Base-by-base conservation (phyloP, 2,797 vertebrate species). In the Moxostoma hubbsi region DNA sequence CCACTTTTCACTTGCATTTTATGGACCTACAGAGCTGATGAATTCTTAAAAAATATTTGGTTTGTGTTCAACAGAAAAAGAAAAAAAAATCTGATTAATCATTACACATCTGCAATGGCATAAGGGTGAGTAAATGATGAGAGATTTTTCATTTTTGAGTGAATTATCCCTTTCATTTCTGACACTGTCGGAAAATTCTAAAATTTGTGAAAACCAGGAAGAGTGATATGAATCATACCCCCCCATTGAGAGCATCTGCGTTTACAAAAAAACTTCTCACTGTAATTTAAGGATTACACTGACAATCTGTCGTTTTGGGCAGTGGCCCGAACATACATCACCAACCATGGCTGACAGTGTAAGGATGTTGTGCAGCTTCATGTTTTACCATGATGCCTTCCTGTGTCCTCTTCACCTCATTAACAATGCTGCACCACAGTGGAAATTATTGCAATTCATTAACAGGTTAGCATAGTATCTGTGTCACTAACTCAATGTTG, bases 381-480 rank as follows among this genome's bases (percentile, higher is more conserved):
- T 16, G 65, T 49, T 43, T 54, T 47, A 50, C 66, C 58, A 51
- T 43, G 10, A 78, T 45, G 67, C 75, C 54, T 79, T 65, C 49
- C 61, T 10, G n/a, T 69, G 75, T 73, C 68, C 58, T 61, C 59
- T 63, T 83, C 70, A 72, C 55, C 84, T 85, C 76, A 80, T 85
- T 85, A 84, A 55, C 54, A 43, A 69, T 71, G 65, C 64, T 58
- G 13, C 12, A 64, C 61, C 72, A 50, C 51, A 43, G 36, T 53
- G 66, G 49, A 79, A 79, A 76, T 87, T 82, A 83, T 74, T 72
- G 63, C 55, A 64, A 65, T 83, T 83, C 72, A 83, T 85, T 82
- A 85, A 57, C 57, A 66, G 77, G 80, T 84, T 80, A 72, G 47
- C 36, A 47, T 55, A 74, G 77, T 80, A 81, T 78, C 77, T 81